Conservation (phyloP, 2,888 invertebrate species). For the Diplolepis rosae region DNA sequence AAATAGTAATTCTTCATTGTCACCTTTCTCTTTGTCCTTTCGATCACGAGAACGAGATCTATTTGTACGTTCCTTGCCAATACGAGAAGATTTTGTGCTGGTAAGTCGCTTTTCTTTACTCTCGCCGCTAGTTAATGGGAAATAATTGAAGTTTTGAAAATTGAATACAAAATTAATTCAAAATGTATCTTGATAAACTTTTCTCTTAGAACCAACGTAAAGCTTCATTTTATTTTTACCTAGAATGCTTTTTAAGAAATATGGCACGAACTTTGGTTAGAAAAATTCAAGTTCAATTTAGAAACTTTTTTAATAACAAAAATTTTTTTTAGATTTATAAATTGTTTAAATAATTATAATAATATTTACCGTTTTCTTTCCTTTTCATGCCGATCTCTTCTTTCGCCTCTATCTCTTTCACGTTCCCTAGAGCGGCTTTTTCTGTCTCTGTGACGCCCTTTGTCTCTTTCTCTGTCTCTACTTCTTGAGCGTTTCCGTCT, state of each 20-base stretch:
- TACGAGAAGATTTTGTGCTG: slow-evolving; percentile 78
- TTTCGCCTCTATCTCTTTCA: slow-evolving; percentile 76
- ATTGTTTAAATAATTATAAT: background rate
- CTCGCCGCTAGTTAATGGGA: slow-evolving; percentile 76
- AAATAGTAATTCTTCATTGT: slow-evolving; percentile 78
- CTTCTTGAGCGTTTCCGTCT: slow-evolving; percentile 78
- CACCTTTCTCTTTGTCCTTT: slow-evolving; percentile 77
- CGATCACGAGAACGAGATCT: slow-evolving; percentile 78
- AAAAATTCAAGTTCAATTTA: too few relatives aligned
- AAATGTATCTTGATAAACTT: too few relatives aligned
- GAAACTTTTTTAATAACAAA: too few relatives aligned
- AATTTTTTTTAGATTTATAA: too few relatives aligned
- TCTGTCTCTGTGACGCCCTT: slow-evolving; percentile 77
- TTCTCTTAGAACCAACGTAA: too few relatives aligned
- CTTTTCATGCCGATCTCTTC: slow-evolving; percentile 73
- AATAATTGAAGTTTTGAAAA: slow-evolving; percentile 57
- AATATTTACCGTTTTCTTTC: slow-evolving; percentile 75
- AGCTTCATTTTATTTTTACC: too few relatives aligned
- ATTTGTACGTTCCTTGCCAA: slow-evolving; percentile 71
- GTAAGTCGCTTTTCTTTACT: slow-evolving; percentile 79
- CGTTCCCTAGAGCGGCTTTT: slow-evolving; percentile 81
- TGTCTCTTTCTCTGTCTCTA: slow-evolving; percentile 78
- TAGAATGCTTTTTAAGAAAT: too few relatives aligned
- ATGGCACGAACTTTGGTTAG: too few relatives aligned
- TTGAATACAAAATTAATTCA: slow-evolving; percentile 5